A percentile compares a stretch with the other conserved stretches of the same genome.
phyloP scores from a whole-genome alignment of 2,888 invertebrate genomes.

The Pollenia labialis region DNA sequence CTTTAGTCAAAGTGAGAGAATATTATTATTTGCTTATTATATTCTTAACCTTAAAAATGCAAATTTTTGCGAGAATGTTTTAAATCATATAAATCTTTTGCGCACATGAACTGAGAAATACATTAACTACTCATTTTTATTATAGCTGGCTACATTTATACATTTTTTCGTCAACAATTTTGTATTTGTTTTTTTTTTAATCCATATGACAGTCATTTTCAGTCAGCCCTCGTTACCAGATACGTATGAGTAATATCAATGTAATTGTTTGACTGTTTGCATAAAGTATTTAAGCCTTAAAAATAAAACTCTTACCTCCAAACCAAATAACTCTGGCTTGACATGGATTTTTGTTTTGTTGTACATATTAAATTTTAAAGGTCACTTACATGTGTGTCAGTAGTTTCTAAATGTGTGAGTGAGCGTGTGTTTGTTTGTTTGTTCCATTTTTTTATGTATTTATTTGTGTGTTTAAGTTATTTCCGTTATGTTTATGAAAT shows the following conservation, averaged over 20 bases:
- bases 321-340: constrained; percentile 1
- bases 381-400: constrained; percentile 38
- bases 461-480: constrained; percentile 47
- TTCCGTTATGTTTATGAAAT: constrained; percentile 60
- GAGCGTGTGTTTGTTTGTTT: constrained; percentile 2
- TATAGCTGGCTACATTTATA: too few species aligned
- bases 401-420: neutral
- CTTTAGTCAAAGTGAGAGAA: too few species aligned
- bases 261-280: constrained; percentile 50
- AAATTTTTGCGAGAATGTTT: too few species aligned
- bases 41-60: too few species aligned
- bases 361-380: constrained; percentile 51
- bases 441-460: neutral
- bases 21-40: too few species aligned
- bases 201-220: neutral
- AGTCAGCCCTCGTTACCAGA: neutral
- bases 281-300: constrained; percentile 68
- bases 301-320: constrained; percentile 35
- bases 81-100: too few species aligned
- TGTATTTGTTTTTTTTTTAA: too few species aligned
- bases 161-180: too few species aligned
- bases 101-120: too few species aligned
- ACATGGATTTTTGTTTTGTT: neutral
- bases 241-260: neutral
- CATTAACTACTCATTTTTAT: too few species aligned